Percentiles rank a stretch among this genome's conserved stretches.
Conservation (phyloP, 2,888 invertebrate species). For the Sycophila texana region DNA sequence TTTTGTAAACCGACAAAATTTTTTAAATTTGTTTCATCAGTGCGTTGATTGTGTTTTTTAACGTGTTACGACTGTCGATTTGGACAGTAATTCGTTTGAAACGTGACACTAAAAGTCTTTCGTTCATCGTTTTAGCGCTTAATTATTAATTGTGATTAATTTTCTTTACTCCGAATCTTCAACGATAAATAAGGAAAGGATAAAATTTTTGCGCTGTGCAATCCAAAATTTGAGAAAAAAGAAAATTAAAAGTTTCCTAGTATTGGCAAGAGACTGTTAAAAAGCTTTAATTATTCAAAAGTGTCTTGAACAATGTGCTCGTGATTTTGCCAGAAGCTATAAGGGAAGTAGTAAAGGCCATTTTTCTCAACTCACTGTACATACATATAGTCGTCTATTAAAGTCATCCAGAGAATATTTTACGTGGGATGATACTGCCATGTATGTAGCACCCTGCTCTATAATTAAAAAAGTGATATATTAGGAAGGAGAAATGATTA, state of each 20-base stretch:
- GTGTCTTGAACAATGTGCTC: conserved; percentile 57
- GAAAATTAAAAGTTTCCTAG: conserved; percentile 35
- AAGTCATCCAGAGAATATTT: conserved; percentile 65
- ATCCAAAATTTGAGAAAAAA: conserved; percentile 41
- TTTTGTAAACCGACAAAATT: conserved; percentile 44
- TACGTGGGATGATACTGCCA: conserved; percentile 73
- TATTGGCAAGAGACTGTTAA: conserved; percentile 46
- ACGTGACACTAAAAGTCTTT: conserved; percentile 30
- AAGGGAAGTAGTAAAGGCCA: conserved; percentile 61
- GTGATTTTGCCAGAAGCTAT: conserved; percentile 53
- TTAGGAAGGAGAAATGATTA: conserved; percentile 53
- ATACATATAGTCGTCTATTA: conserved; percentile 54
- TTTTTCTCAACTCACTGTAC: conserved; percentile 63
- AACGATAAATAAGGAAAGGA: background rate
- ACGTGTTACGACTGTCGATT: conserved; percentile 19
- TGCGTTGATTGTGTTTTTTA: conserved; percentile 25
- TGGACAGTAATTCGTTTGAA: conserved; percentile 26
- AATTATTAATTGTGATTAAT: conserved; percentile 46
- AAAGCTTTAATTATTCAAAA: conserved; percentile 57
- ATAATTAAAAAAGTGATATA: conserved; percentile 65
- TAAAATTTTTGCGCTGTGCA: conserved; percentile 50
- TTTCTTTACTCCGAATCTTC: conserved; percentile 30
- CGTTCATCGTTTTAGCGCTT: conserved; percentile 22
- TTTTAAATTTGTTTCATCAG: conserved; percentile 41
- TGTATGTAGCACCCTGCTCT: conserved; percentile 70